Base-by-base conservation (phyloP, 2,113 vertebrate species). In the Podarcis muralis region DNA sequence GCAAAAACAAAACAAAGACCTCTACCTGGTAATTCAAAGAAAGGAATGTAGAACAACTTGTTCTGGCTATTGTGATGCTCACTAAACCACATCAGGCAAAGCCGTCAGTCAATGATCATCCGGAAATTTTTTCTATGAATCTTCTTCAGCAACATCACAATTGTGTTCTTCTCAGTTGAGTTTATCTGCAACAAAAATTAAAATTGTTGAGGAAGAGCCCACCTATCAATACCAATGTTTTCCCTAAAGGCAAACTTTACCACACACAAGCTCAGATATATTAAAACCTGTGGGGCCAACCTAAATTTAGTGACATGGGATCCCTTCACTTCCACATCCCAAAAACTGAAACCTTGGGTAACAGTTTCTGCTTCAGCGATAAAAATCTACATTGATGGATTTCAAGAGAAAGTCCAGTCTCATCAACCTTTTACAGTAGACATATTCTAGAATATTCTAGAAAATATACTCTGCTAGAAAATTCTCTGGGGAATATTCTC, bases 31-130 rank as follows among this genome's bases (percentile, higher is more conserved):
- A 13, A 68, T 83, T 35, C 53, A 62, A 30, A 40, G 1, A 0
- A 69, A 0, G 8, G 85, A 83, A 87, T 35, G 76, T 0, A 0
- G 78, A 88, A 78, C 0, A 0, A 27, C 53, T 40, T 30, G 66
- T 77, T 43, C 0, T 0, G 57, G 81, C 82, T 75, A 88, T 87
- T 0, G 0, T 86, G 72, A 35, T 66, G 87, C 87, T 79, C 0
- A 2, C 0, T 0, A 74, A 92, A 77, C 59, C 1, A 0, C 43
- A 84, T 59, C 69, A 84, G 83, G 66, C 59, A 66, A 12, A 79
- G 79, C 0, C 0, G 74, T 68, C 57, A 77, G 76, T 0, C 0
- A 81, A 35, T 40, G 27, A 74, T 85, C 0, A 79, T 79, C 86
- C 87, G 59, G 32, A 88, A 37, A 1, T 59, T 35, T 25, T 15